Evolutionary conservation across 2,797 vertebrate species (phyloP), one percentile per base, ranked within the genome.

Genomic region (Sebastes hubbsi): DNA sequence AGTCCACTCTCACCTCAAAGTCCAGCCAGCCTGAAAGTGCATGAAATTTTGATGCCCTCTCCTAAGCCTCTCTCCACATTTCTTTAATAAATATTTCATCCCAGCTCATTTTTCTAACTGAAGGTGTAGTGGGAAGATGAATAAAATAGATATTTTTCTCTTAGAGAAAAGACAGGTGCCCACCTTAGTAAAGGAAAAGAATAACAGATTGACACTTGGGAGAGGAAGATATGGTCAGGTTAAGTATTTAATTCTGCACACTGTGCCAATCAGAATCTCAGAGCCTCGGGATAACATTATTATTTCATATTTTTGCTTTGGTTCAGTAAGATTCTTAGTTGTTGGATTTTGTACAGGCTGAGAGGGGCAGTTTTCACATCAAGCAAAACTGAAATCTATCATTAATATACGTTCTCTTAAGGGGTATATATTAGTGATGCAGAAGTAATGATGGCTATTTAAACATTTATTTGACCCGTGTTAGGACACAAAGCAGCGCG

Each of bases 31-130:
- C 78, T 87, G 69, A 87, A 91, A 84, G 65, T 5, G 3, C 78
- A 90, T 91, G 34, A 89, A 88, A 74, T 69, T 82, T 82, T 86
- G 22, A 93, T 85, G 65, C 16, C 52, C 58, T 75, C 63, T 85
- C 66, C 81, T 18, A 46, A 54, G 20, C 42, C 18, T 82, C 56
- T 73, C 58, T 64, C 60, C 3, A 6, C 59, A 78, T 79, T 87
- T 61, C 80, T 79, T 74, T 46, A 18, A 80, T 93, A 74, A 84
- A 90, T 90, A 90, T 90, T 92, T 87, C 5, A 91, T 78, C 18
- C 7, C 0, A 18, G 29, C 75, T 81, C 52, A 49, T 83, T 79
- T 78, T 72, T 72, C 73, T 65, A 81, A 61, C 68, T 77, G 49
- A 54, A 59, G 54, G 72, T 68, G 60, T 30, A 58, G 72, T 5